phyloP scores from a whole-genome alignment of 2,113 vertebrate genomes.

The Aegotheles bennettii region DNA sequence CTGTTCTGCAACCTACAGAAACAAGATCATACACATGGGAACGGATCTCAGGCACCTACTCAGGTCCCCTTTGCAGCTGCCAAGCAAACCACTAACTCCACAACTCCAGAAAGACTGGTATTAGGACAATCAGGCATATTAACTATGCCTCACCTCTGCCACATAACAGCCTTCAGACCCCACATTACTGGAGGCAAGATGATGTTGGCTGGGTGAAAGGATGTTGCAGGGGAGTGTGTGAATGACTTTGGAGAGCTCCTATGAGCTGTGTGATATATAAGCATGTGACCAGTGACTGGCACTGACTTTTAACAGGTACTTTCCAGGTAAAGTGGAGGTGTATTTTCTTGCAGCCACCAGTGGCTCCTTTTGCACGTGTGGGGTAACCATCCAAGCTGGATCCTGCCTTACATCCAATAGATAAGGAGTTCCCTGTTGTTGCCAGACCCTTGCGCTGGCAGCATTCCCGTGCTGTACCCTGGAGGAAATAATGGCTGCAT shows the following conservation, averaged over 20 bases:
- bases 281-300: neutral
- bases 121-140: neutral
- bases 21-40: neutral
- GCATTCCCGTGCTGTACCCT: neutral
- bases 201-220: neutral
- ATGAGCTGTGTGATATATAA: neutral
- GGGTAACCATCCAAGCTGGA: neutral
- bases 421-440: neutral
- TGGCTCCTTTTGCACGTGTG: neutral
- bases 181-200: neutral
- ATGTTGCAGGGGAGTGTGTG: neutral
- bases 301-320: neutral
- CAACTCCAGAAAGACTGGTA: neutral
- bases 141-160: neutral
- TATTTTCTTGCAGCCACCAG: neutral
- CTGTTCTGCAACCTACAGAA: conserved; percentile 91
- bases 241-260: neutral
- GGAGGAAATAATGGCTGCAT: neutral
- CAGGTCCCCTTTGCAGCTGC: neutral
- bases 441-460: neutral
- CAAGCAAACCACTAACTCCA: neutral
- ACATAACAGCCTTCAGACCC: neutral
- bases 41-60: neutral
- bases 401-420: neutral
- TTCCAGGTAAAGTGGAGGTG: neutral